These are phyloP conservation scores for Lytechinus variegatus DNA, from an alignment of 35 echinoderm and acorn worm genomes.

Conservation along the genomic window DNA sequence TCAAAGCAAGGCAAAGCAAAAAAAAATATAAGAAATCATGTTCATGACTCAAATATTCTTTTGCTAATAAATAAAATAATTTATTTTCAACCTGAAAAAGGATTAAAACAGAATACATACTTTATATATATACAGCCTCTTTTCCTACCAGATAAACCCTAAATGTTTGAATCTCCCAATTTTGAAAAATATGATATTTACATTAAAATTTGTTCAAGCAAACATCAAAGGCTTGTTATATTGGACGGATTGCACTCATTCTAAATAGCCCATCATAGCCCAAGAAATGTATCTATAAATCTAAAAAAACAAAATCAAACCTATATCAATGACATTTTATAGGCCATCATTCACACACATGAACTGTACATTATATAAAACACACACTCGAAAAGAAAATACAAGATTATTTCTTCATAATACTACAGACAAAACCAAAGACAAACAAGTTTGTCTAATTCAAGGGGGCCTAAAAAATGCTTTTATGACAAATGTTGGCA, in stretches of 20 bases:
- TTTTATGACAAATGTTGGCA: too few relatives aligned
- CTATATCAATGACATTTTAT: background rate
- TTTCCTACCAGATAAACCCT: background rate
- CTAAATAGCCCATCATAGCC: background rate
- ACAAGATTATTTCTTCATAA: background rate
- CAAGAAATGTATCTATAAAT: too few relatives aligned
- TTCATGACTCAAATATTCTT: background rate
- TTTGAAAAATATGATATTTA: background rate
- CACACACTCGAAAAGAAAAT: background rate
- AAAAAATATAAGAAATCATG: too few relatives aligned
- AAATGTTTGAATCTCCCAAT: background rate
- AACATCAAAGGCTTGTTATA: background rate
- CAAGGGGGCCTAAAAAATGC: too few relatives aligned
- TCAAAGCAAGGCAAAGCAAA: too few relatives aligned
- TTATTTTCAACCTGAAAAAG: background rate
- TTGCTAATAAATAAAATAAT: background rate
- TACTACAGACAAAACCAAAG: background rate
- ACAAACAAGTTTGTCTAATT: background rate
- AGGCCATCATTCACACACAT: background rate
- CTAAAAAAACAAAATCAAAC: background rate
- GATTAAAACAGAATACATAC: background rate
- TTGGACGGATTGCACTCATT: background rate
- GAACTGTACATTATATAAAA: background rate
- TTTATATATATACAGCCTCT: background rate
- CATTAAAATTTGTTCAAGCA: background rate